phyloP scores from a whole-genome alignment of 2,113 vertebrate genomes.

The Cnemophilus loriae region DNA sequence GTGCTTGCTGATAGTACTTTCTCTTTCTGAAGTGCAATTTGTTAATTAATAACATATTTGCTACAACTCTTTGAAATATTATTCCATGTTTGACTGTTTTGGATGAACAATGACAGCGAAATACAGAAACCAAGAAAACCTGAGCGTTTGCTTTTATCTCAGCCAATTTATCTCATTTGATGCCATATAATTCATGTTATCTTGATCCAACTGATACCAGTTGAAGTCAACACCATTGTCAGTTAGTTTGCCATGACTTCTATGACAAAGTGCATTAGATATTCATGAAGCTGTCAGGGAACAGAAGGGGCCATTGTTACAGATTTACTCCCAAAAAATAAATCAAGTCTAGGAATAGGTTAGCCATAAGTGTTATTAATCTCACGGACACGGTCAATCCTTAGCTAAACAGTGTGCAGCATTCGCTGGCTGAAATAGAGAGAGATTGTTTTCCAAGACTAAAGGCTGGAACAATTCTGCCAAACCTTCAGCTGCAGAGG shows the following conservation, averaged over 20 bases:
- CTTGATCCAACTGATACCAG: neutral
- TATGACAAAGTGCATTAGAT: neutral
- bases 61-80: neutral
- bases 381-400: neutral
- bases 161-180: neutral
- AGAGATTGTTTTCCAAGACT: neutral
- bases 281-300: neutral
- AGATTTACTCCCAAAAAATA: neutral
- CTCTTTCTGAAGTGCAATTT: neutral
- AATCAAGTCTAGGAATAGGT: neutral
- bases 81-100: neutral
- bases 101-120: neutral
- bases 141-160: neutral
- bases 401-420: neutral
- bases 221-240: neutral
- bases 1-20: neutral
- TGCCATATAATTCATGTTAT: neutral
- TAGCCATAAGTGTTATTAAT: slow-evolving; percentile 3
- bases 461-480: neutral
- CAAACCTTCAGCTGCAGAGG: neutral
- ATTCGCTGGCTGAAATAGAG: neutral
- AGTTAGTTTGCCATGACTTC: neutral
- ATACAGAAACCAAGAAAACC: neutral
- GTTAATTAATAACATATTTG: neutral
- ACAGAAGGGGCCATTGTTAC: neutral